Conservation (phyloP, 37 sponge, comb jelly and placozoan genomes). For the Hexactinellida sp. region DNA sequence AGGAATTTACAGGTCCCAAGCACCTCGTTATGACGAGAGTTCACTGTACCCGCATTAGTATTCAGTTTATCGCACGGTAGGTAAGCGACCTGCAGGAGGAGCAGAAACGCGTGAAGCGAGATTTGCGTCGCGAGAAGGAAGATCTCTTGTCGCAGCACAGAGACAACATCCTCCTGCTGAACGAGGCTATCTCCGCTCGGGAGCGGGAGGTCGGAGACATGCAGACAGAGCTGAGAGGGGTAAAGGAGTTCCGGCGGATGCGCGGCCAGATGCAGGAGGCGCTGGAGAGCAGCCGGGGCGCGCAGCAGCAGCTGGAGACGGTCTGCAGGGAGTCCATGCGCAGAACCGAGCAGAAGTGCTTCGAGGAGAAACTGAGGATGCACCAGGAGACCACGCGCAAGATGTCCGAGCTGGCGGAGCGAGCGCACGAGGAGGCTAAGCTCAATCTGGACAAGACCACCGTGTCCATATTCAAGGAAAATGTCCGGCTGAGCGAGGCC, state of each 20-base stretch:
- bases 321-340: constrained; percentile 36
- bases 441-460: constrained; percentile 76
- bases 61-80: too few relatives aligned
- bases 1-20: too few relatives aligned
- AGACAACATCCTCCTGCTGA: constrained; percentile 20
- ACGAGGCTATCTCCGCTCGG: background rate
- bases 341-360: constrained; percentile 49
- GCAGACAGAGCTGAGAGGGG: constrained; percentile 66
- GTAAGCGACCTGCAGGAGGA: constrained; percentile 31
- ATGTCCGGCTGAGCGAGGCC: constrained; percentile 64
- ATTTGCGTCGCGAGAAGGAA: constrained; percentile 44
- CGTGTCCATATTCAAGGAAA: constrained; percentile 62
- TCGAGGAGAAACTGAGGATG: constrained; percentile 60
- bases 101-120: constrained; percentile 44
- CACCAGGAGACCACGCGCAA: constrained; percentile 66
- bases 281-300: constrained; percentile 29
- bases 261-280: constrained; percentile 62
- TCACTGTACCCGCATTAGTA: too few relatives aligned
- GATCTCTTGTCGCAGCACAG: constrained; percentile 19
- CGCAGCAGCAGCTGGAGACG: constrained; percentile 21
- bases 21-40: too few relatives aligned
- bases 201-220: constrained; percentile 41
- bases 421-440: constrained; percentile 75
- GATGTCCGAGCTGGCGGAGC: constrained; percentile 68
- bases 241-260: constrained; percentile 64